phyloP scores from a whole-genome alignment of 2,113 vertebrate species.

The Rhabdornis inornatus region DNA sequence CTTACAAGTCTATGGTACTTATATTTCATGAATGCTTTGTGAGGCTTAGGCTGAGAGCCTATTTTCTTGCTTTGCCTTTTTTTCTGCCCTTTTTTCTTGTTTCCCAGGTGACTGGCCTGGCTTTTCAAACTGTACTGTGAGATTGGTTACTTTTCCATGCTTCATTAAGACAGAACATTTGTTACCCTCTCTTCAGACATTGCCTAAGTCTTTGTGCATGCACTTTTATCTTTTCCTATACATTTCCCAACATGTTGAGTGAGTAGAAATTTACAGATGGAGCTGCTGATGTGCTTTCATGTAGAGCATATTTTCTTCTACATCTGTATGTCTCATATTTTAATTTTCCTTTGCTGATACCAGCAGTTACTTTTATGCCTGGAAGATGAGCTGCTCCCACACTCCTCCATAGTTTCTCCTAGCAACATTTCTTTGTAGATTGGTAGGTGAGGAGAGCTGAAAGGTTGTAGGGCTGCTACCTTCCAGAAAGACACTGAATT shows the following conservation, averaged over 20 bases:
- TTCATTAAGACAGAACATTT: conserved; percentile 34
- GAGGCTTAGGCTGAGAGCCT: neutral
- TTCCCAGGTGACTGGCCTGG: conserved; percentile 40
- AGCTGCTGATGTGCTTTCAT: conserved; percentile 37
- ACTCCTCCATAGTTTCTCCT: conserved; percentile 7
- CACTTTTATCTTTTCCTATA: conserved; percentile 33
- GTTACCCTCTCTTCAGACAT: conserved; percentile 15
- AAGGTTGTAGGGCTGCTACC: neutral
- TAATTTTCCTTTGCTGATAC: conserved; percentile 29
- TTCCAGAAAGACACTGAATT: conserved; percentile 37
- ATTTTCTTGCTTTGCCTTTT: neutral
- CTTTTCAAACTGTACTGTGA: conserved; percentile 18
- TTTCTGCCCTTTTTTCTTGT: neutral
- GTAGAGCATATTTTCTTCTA: conserved; percentile 36
- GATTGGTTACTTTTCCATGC: neutral
- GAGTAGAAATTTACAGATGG: conserved; percentile 22
- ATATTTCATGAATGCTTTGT: neutral
- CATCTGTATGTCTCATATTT: neutral
- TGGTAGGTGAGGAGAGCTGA: neutral
- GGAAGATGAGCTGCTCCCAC: neutral
- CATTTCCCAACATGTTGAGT: neutral
- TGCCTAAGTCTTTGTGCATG: neutral
- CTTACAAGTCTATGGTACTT: neutral
- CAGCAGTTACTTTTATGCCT: conserved; percentile 20
- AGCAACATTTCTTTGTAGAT: conserved; percentile 33